Conservation (phyloP, 2,797 vertebrate genomes). For the Silurus lanzhouensis region DNA sequence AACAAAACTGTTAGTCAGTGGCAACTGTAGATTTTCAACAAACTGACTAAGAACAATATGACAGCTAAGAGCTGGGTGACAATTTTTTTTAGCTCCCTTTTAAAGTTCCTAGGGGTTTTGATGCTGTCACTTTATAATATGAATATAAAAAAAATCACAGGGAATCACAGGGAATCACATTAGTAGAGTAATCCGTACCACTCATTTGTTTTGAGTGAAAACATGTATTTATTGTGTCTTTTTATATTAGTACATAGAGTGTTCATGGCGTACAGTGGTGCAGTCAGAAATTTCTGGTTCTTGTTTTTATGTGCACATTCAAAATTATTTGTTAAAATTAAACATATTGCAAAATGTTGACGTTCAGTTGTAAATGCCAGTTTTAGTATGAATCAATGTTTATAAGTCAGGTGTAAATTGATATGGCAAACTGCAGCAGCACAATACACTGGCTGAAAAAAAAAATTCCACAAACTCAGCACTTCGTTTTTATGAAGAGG, state of each 20-base stretch:
- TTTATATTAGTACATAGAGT: neutral
- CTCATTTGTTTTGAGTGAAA: neutral
- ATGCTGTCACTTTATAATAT: neutral
- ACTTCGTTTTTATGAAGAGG: neutral
- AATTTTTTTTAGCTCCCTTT: neutral
- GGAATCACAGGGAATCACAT: neutral
- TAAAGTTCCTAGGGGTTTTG: neutral
- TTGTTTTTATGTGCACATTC: neutral
- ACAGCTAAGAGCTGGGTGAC: neutral
- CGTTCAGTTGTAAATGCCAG: neutral
- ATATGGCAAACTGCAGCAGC: neutral
- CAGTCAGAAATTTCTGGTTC: neutral
- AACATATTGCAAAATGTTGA: neutral
- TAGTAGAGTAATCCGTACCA: neutral
- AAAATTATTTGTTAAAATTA: neutral
- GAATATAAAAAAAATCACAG: neutral
- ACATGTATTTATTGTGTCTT: neutral
- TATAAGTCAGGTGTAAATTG: conserved; percentile 2
- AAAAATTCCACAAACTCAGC: neutral
- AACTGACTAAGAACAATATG: neutral
- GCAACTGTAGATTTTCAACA: neutral
- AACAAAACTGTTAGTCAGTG: neutral
- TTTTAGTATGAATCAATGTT: conserved; percentile 2
- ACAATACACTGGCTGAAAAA: neutral
- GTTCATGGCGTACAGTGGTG: neutral